Evolutionary conservation across 2,888 invertebrate genomes (phyloP), one percentile per base, ranked within the genome.

Genomic region (Mythimna pallens): DNA sequence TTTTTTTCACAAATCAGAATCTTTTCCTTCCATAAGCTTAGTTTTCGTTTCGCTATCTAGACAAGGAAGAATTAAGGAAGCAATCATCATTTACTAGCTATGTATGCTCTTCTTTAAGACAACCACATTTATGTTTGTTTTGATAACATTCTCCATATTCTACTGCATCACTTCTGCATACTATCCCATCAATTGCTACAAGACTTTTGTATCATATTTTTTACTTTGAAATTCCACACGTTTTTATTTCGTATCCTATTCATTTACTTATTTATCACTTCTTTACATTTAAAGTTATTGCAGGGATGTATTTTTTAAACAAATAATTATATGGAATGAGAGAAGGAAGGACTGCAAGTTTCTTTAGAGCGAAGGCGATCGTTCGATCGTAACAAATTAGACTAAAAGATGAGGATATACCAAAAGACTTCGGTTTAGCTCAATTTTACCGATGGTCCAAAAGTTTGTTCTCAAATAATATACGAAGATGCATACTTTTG

Each of bases 1-100:
- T 22, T 50, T 50, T 30, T 70, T 22, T 30, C n/a, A 67, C 47
- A 68, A 47, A n/a, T 76, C 0, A 43, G 43, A 12, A 43, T 43
- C 47, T 20, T 12, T 40, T 14, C 3, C 9, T 34, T 62, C 9
- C 22, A 12, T 20, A 63, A 34, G 34, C 10, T 36, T 6, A n/a
- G 25, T n/a, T 77, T 47, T 54, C 3, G 14, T 40, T 54, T 36
- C 20, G 5, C 30, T 63, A n/a, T 6, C 8, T 47, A 47, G 22
- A 43, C n/a, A n/a, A 30, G 25, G 2, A 25, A 1, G 1, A 25
- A 25, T 25, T 25, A 67, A 50, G 20, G 14, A 70, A 25, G n/a
- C 8, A 12, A 70, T 70, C 3, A 0, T 17, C n/a, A 30, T 40
- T 36, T 22, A 12, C 30, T 6, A 14, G 20, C 22, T 34, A 10